Evolutionary conservation across 2,797 vertebrate genomes (phyloP).

Genomic region (Podarcis lilfordi): DNA sequence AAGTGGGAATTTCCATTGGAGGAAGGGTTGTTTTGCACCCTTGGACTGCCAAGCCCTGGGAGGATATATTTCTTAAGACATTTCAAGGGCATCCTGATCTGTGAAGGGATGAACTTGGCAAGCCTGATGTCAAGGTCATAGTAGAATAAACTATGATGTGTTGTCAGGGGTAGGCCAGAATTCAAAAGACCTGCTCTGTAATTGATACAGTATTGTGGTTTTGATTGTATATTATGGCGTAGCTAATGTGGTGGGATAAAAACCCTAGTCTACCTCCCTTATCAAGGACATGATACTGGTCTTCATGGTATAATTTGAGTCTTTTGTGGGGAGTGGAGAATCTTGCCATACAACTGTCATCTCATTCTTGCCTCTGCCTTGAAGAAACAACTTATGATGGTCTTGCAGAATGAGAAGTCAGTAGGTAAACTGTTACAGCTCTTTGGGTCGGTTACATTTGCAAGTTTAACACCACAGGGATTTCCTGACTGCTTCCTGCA

Average conservation of each 20-base stretch:
- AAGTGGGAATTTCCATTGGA: not conserved
- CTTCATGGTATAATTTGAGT: not conserved
- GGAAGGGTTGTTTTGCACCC: no score
- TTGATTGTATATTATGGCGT: not conserved
- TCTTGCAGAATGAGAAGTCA: not conserved
- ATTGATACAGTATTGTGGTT: not conserved
- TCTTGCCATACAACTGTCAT: not conserved
- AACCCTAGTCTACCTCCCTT: not conserved
- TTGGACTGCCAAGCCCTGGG: not conserved
- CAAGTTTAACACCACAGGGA: not conserved
- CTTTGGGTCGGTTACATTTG: not conserved
- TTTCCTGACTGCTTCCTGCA: not conserved
- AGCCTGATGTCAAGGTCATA: not conserved
- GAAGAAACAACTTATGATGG: not conserved
- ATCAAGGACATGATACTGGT: not conserved
- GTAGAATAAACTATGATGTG: not conserved
- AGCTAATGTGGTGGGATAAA: not conserved
- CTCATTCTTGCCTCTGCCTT: not conserved
- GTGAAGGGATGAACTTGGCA: not conserved
- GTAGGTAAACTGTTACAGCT: not conserved
- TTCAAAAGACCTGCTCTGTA: not conserved
- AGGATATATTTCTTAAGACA: slow-evolving; percentile 3
- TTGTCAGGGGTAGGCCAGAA: not conserved
- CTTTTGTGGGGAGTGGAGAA: not conserved
- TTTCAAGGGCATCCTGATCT: not conserved